Evolutionary conservation across 2,888 invertebrate species (phyloP).

Genomic region (Drosophila pseudotalamancana): DNA sequence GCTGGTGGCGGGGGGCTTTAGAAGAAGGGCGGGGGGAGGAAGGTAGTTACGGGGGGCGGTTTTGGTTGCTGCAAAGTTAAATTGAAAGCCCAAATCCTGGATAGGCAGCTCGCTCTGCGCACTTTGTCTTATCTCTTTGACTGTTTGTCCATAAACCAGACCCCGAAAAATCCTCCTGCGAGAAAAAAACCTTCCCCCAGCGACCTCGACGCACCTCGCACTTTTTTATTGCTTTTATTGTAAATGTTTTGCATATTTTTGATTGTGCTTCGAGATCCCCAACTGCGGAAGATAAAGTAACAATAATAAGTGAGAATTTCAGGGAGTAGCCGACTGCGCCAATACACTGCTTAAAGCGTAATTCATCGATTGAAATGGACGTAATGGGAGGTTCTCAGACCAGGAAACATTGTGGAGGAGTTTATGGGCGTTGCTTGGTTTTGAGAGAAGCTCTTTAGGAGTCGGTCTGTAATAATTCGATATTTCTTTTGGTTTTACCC

Average conservation of each 20-base stretch:
- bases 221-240: conserved; percentile 68
- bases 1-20: background rate
- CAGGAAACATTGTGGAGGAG: too few relatives aligned
- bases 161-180: too few relatives aligned
- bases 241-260: conserved; percentile 75
- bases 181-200: background rate
- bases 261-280: conserved; percentile 41
- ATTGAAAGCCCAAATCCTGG: conserved; percentile 58
- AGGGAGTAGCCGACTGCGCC: background rate
- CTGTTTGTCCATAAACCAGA: conserved; percentile 9
- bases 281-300: background rate
- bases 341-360: background rate
- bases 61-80: conserved; percentile 39
- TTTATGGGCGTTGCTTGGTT: too few relatives aligned
- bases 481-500: too few relatives aligned
- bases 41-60: background rate
- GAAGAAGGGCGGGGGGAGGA: too few relatives aligned
- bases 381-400: too few relatives aligned
- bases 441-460: too few relatives aligned
- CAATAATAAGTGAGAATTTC: conserved; percentile 27
- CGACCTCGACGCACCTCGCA: background rate
- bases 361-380: too few relatives aligned
- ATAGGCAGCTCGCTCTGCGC: conserved; percentile 16
- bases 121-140: conserved; percentile 42
- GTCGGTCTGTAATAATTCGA: too few relatives aligned